Conservation (phyloP, 2,797 vertebrate genomes). For the Anguilla anguilla region DNA sequence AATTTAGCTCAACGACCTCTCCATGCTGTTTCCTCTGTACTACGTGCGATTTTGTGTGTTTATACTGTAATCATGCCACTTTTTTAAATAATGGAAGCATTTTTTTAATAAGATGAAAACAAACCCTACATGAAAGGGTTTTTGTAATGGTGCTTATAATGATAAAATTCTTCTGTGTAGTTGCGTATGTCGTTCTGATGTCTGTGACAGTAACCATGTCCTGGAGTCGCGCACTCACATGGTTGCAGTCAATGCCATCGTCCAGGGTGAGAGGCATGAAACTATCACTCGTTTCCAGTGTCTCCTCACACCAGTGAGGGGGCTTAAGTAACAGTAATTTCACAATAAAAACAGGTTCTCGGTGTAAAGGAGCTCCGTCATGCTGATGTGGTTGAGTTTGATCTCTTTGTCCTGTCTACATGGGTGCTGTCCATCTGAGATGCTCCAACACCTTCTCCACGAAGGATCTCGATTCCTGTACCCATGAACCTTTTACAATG, state of each 20-base stretch:
- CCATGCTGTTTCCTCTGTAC: conserved; percentile 87
- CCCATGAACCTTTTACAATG: not conserved
- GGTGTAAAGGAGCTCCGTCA: conserved; percentile 67
- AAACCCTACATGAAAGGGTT: conserved; percentile 83
- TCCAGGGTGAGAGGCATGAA: conserved; percentile 49
- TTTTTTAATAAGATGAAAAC: conserved; percentile 92
- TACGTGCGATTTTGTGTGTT: conserved; percentile 98
- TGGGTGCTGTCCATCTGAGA: not conserved
- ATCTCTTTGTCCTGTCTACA: conserved; percentile 16
- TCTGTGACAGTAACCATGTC: conserved; percentile 88
- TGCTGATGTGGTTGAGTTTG: conserved; percentile 52
- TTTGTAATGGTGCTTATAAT: conserved; percentile 99
- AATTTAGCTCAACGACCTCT: conserved; percentile 88
- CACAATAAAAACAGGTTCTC: conserved; percentile 95
- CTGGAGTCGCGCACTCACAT: conserved; percentile 87
- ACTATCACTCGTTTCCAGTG: conserved; percentile 69
- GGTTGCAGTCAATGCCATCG: conserved; percentile 82
- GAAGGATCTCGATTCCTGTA: not conserved
- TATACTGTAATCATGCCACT: conserved; percentile 99
- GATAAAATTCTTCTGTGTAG: conserved; percentile 98
- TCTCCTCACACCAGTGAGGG: conserved; percentile 80
- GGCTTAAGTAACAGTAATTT: conserved; percentile 89
- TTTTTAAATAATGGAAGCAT: conserved; percentile 92
- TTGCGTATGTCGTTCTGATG: conserved; percentile 87
- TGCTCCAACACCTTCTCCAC: not conserved